Conservation (phyloP, 2,888 invertebrate species). For the Diabrotica balteata region DNA sequence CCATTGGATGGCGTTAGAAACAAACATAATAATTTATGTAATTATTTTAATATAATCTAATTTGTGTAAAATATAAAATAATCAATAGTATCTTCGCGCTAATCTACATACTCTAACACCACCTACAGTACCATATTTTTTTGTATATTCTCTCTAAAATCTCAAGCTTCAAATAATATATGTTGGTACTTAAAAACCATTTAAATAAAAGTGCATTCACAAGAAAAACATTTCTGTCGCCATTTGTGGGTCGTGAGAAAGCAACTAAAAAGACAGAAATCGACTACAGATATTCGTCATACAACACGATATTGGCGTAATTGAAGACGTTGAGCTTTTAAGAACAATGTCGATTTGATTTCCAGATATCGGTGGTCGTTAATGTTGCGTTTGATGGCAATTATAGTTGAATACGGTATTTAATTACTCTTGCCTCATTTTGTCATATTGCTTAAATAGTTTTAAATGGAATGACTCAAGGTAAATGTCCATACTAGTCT, state of each 20-base stretch:
- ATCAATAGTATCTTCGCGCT: too few relatives aligned
- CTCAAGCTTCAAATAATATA: too few relatives aligned
- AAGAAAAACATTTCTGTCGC: slow-evolving; percentile 4
- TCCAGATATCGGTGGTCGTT: slow-evolving; percentile 12
- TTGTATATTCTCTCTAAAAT: too few relatives aligned
- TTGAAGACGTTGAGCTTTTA: slow-evolving; percentile 19
- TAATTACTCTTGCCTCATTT: neutral
- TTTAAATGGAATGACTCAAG: too few relatives aligned
- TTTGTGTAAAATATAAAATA: too few relatives aligned
- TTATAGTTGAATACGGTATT: slow-evolving; percentile 8
- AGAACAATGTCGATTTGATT: slow-evolving; percentile 14
- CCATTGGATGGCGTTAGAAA: too few relatives aligned
- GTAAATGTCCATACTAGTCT: neutral
- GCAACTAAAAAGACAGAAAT: neutral
- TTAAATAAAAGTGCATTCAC: neutral
- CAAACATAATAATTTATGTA: too few relatives aligned
- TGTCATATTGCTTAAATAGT: neutral
- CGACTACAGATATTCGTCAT: slow-evolving; percentile 18
- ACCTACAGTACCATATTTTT: too few relatives aligned
- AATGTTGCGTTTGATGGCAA: slow-evolving; percentile 5
- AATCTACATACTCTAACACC: too few relatives aligned
- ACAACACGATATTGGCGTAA: slow-evolving; percentile 24
- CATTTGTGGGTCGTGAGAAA: slow-evolving; percentile 25
- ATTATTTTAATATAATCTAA: too few relatives aligned
- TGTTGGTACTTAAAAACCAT: too few relatives aligned